Base-by-base conservation (phyloP, 2,113 vertebrate species). In the Ochotona curzoniae region DNA sequence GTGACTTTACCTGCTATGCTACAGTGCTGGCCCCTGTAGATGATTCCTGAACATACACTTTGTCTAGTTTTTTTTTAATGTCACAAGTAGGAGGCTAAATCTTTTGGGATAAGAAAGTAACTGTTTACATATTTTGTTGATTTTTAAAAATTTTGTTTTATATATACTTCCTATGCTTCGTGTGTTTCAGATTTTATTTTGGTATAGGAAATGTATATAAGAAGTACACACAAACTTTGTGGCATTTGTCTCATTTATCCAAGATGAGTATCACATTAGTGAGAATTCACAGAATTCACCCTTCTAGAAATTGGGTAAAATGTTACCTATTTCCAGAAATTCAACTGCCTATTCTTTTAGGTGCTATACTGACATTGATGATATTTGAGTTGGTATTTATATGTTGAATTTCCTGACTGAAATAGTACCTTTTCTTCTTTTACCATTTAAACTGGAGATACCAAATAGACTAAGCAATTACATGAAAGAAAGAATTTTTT, bases 211-310 rank as follows among this genome's bases (percentile, higher is more conserved):
- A 18, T 25, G 87, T 78, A 82, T 21, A 88, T 64, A 88, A 61
- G 63, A 44, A 44, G 54, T 25, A 87, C 76, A 82, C 28, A 88
- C 64, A 88, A 61, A 63, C 23, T 51, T 80, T 80, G 63, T 64
- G 64, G 54, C 12, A 18, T 54, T 64, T 38, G 61, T 17, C 25
- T 89, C 28, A 83, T n/a, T 78, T 79, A 83, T 47, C 17, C 21
- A 54, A 74, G 44, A 67, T 35, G 74, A 51, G 67, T n/a, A 61
- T 78, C 76, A n/a, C 61, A 44, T 44, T 70, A 32, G 18, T 66
- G 71, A 79, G 88, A 79, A 82, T 51, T 67, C 23, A 82, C n/a
- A 83, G 38, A 70, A 94, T 89, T 51, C 2, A 67, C 17, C 30
- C 32, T 83, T 91, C 38, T 13, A 80, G 54, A 28, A 49, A 73